phyloP scores from a whole-genome alignment of 2,113 vertebrate genomes.

The Mormoops blainvillei region DNA sequence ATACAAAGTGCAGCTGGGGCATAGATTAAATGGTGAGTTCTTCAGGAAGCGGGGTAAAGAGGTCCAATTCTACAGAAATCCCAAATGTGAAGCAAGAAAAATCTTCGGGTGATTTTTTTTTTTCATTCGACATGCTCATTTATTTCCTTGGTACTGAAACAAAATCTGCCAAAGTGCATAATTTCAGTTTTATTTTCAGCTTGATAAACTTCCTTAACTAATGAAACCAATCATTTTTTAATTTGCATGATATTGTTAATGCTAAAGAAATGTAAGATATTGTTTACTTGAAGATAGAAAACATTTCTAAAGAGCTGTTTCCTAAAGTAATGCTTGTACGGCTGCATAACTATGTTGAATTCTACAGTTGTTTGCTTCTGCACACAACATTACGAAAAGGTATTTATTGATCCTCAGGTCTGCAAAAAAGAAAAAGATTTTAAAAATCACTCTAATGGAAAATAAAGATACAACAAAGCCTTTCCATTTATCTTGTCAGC shows the following conservation, averaged over 20 bases:
- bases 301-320: background rate
- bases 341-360: background rate
- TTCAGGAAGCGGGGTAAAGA: background rate
- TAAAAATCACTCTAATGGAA: background rate
- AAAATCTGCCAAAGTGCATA: background rate
- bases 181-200: background rate
- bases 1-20: background rate
- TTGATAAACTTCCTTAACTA: background rate
- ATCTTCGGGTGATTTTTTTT: background rate
- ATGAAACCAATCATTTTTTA: background rate
- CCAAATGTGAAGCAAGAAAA: background rate
- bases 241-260: background rate
- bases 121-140: background rate
- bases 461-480: background rate
- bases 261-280: background rate
- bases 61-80: background rate
- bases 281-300: conserved; percentile 7
- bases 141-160: background rate
- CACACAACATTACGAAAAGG: background rate
- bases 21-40: background rate
- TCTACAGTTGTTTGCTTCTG: background rate
- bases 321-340: background rate
- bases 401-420: background rate
- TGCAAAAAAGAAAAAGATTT: background rate
- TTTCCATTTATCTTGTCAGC: background rate